A percentile compares a stretch with the other conserved stretches of the same genome.
Conservation (phyloP, 2,113 vertebrate genomes). For the Grallaria varia region DNA sequence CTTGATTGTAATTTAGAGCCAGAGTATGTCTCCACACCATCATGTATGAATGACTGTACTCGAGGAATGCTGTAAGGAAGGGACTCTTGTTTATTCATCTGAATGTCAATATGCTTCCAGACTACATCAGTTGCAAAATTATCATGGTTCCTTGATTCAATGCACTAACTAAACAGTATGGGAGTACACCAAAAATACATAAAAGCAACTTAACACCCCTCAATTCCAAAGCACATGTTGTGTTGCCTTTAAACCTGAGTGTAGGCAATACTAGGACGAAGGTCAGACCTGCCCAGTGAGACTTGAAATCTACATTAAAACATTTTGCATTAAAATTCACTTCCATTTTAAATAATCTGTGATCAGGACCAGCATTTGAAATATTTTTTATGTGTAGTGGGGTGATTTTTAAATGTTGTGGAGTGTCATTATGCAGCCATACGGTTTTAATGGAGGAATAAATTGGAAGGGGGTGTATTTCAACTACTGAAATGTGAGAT, state of each 20-base stretch:
- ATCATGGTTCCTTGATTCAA: not conserved
- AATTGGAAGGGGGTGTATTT: not conserved
- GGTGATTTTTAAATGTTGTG: not conserved
- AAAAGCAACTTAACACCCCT: not conserved
- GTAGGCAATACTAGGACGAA: not conserved
- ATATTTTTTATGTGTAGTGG: rapidly evolving
- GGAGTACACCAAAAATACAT: not conserved
- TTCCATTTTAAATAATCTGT: not conserved
- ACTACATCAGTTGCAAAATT: not conserved
- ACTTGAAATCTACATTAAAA: not conserved
- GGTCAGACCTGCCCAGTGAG: not conserved
- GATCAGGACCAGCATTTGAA: not conserved
- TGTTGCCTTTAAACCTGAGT: not conserved
- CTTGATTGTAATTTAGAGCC: not conserved
- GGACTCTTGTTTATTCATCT: not conserved
- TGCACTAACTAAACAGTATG: not conserved
- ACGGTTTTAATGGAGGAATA: not conserved
- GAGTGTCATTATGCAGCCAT: not conserved
- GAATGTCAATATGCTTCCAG: not conserved
- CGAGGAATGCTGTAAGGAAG: not conserved
- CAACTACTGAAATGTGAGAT: not conserved
- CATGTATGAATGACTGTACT: rapidly evolving
- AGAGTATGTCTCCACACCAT: not conserved
- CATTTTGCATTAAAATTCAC: not conserved
- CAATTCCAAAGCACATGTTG: rapidly evolving